These are phyloP conservation scores for Papilio elwesi DNA, from an alignment of 2,888 invertebrate genomes.

Conservation along the genomic window DNA sequence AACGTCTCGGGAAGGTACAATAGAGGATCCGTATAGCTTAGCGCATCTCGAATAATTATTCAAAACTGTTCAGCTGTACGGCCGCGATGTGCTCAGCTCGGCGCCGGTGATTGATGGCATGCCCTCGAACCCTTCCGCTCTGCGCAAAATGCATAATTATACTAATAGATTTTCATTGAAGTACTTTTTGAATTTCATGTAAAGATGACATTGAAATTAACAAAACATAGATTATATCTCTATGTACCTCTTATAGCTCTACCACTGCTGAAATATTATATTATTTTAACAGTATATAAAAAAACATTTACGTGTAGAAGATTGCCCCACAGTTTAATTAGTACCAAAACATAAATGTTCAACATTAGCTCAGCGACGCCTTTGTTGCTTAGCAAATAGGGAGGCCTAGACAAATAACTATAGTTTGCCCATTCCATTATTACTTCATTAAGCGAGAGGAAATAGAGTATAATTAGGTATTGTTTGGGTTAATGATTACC, in stretches of 20 bases:
- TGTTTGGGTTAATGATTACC: conserved; percentile 10
- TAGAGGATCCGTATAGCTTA: background rate
- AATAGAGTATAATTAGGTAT: conserved; percentile 18
- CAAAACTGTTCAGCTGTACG: background rate
- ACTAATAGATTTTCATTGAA: background rate
- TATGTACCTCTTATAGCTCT: too few relatives aligned
- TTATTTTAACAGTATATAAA: too few relatives aligned
- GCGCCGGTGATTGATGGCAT: background rate
- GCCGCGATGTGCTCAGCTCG: background rate
- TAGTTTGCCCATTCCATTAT: conserved; percentile 31
- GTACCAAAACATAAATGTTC: too few relatives aligned
- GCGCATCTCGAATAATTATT: conserved; percentile 1
- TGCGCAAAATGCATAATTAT: conserved; percentile 5
- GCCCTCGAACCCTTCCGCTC: conserved; percentile 13
- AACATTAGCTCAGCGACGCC: conserved; percentile 5
- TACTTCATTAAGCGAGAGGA: conserved; percentile 21
- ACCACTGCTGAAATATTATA: too few relatives aligned
- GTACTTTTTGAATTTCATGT: too few relatives aligned
- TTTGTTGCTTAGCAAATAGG: conserved; percentile 25
- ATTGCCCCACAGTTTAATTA: conserved; percentile 18
- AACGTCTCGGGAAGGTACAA: background rate
- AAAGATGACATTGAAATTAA: too few relatives aligned
- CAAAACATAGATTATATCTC: too few relatives aligned
- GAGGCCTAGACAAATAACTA: conserved; percentile 23
- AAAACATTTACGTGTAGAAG: background rate